These are phyloP conservation scores for Hydraecia micacea DNA, from an alignment of 2,888 invertebrate species.

Conservation along the genomic window DNA sequence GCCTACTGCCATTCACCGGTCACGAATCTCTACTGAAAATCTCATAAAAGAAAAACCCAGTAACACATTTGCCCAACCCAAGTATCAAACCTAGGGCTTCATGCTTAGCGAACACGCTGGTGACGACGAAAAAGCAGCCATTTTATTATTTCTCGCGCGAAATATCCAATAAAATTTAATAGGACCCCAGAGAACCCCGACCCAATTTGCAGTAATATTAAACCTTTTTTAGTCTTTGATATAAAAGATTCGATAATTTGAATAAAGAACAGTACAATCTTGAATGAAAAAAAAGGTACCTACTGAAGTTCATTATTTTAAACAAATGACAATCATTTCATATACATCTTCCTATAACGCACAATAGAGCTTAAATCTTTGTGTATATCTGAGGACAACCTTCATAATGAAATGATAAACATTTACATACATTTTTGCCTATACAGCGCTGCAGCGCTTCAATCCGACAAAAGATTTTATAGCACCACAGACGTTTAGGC, in stretches of 20 bases:
- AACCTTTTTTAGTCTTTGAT: constrained; percentile 38
- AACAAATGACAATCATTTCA: constrained; percentile 29
- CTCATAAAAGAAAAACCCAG: neutral
- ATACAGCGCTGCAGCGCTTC: constrained; percentile 42
- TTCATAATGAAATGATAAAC: constrained; percentile 39
- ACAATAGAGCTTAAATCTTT: constrained; percentile 30
- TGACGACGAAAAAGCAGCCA: neutral
- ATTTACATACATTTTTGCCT: constrained; percentile 38
- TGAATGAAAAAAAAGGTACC: neutral
- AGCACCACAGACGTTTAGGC: constrained; percentile 63
- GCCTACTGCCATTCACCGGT: no score
- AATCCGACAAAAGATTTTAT: constrained; percentile 58
- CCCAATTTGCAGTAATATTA: constrained; percentile 46
- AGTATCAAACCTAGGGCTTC: neutral
- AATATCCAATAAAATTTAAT: constrained; percentile 41
- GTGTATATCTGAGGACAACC: constrained; percentile 17
- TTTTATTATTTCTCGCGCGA: constrained; percentile 26
- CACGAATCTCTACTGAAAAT: neutral
- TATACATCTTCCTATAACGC: neutral
- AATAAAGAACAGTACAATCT: constrained; percentile 24
- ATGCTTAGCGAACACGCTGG: neutral
- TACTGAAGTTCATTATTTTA: constrained; percentile 7
- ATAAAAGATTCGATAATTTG: constrained; percentile 43
- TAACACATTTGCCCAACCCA: neutral
- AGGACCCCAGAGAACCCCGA: constrained; percentile 15